Evolutionary conservation across 2,113 vertebrate species (phyloP).

Genomic region (Nycticorax nycticorax): DNA sequence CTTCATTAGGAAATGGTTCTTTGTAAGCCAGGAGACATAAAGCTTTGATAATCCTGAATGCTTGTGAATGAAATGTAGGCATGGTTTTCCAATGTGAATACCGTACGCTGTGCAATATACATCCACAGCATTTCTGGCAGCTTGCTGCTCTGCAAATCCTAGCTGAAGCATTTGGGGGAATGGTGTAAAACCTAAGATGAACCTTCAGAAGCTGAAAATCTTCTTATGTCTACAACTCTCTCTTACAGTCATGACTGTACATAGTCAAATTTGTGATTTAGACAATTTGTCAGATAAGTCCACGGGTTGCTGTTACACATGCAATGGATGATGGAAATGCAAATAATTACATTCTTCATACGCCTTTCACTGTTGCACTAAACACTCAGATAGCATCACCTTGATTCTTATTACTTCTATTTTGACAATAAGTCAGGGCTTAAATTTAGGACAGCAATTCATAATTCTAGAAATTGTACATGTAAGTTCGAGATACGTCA

Average conservation of each 20-base stretch:
- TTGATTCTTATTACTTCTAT: background rate
- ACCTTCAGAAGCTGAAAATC: constrained; percentile 18
- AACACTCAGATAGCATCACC: background rate
- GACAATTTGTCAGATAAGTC: background rate
- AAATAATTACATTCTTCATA: background rate
- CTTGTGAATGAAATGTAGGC: constrained; percentile 56
- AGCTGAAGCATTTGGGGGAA: background rate
- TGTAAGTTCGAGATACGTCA: background rate
- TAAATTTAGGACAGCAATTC: background rate
- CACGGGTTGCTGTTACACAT: background rate
- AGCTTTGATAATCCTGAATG: constrained; percentile 42
- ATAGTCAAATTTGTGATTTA: background rate
- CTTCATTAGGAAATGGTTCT: constrained; percentile 33
- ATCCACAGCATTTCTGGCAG: background rate
- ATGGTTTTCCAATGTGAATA: background rate
- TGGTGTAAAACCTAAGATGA: constrained; percentile 2
- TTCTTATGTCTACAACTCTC: background rate
- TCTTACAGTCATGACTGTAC: background rate
- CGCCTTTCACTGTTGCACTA: background rate
- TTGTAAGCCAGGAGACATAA: background rate
- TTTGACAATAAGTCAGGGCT: background rate
- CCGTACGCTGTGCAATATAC: background rate
- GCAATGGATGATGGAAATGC: background rate
- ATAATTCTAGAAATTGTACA: background rate
- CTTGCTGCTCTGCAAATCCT: constrained; percentile 29